phyloP scores from a whole-genome alignment of 53 echinoderm and acorn worm species.

The Antedon mediterranea region DNA sequence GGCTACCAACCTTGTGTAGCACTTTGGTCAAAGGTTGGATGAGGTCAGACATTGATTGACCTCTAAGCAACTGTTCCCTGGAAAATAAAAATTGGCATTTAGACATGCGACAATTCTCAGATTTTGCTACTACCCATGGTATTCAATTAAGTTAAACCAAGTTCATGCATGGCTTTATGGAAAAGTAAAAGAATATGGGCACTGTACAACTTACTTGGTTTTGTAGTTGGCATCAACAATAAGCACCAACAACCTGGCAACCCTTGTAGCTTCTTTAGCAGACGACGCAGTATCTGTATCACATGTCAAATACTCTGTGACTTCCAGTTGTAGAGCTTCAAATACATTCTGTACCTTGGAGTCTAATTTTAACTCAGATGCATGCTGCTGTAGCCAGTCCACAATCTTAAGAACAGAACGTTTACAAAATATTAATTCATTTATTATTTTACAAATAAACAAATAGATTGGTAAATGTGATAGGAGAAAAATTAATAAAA shows the following conservation, averaged over 20 bases:
- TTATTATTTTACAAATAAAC: too few relatives aligned
- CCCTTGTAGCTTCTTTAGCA: slow-evolving; percentile 2
- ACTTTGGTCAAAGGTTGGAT: slow-evolving; percentile 37
- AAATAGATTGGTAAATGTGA: too few relatives aligned
- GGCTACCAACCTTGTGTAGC: slow-evolving; percentile 42
- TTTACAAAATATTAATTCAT: too few relatives aligned
- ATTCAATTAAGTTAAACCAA: too few relatives aligned
- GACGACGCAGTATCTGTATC: background rate
- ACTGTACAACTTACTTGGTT: background rate
- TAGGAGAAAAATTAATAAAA: too few relatives aligned
- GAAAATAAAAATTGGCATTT: background rate
- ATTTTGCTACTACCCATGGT: too few relatives aligned
- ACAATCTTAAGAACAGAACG: background rate
- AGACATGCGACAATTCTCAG: too few relatives aligned
- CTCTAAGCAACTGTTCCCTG: background rate
- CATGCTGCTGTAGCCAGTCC: background rate
- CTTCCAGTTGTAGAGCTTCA: background rate
- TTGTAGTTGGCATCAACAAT: slow-evolving; percentile 8
- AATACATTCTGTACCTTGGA: background rate
- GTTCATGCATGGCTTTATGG: too few relatives aligned
- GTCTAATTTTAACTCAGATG: background rate
- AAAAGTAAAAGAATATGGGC: too few relatives aligned
- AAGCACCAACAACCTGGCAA: slow-evolving; percentile 22
- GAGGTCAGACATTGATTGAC: background rate
- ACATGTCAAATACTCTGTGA: background rate